Evolutionary conservation across 1,140 invertebrate species (phyloP).

Genomic region (Caenorhabditis inopinata): DNA sequence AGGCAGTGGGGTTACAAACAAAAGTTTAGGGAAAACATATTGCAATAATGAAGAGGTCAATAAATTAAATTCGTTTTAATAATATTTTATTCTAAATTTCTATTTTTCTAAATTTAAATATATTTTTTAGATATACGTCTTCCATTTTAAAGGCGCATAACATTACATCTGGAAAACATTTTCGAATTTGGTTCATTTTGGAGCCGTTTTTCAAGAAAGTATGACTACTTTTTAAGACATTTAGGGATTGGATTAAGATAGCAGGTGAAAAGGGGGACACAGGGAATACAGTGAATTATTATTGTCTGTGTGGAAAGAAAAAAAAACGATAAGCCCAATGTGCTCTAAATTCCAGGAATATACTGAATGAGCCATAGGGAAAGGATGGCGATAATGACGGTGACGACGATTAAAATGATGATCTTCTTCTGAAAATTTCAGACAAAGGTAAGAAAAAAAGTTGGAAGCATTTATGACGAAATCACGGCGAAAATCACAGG

Average conservation of each 20-base stretch:
- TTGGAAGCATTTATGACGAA: background rate
- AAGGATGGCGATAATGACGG: slow-evolving; percentile 82
- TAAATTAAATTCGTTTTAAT: too few relatives aligned
- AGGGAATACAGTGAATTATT: too few relatives aligned
- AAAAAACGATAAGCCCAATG: background rate
- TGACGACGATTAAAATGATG: slow-evolving; percentile 93
- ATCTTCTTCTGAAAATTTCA: slow-evolving; percentile 88
- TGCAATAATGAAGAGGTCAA: too few relatives aligned
- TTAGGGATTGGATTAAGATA: too few relatives aligned
- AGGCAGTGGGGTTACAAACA: slow-evolving; percentile 1
- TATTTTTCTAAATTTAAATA: background rate
- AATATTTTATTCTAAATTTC: too few relatives aligned
- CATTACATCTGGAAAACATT: background rate
- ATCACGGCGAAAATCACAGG: background rate
- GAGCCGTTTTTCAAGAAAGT: slow-evolving; percentile 10
- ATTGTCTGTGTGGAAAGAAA: too few relatives aligned
- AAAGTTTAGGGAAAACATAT: background rate
- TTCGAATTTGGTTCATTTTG: slow-evolving; percentile 21
- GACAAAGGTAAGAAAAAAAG: background rate
- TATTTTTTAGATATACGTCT: too few relatives aligned
- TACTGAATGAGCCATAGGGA: slow-evolving; percentile 67
- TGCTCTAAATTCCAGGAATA: slow-evolving; percentile 54
- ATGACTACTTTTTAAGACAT: too few relatives aligned
- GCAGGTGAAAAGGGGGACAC: slow-evolving; percentile 27
- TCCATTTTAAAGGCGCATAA: background rate